A percentile compares a stretch with the other conserved stretches of the same genome.
Conservation (phyloP, 2,113 vertebrate species). For the Calidris pugnax region DNA sequence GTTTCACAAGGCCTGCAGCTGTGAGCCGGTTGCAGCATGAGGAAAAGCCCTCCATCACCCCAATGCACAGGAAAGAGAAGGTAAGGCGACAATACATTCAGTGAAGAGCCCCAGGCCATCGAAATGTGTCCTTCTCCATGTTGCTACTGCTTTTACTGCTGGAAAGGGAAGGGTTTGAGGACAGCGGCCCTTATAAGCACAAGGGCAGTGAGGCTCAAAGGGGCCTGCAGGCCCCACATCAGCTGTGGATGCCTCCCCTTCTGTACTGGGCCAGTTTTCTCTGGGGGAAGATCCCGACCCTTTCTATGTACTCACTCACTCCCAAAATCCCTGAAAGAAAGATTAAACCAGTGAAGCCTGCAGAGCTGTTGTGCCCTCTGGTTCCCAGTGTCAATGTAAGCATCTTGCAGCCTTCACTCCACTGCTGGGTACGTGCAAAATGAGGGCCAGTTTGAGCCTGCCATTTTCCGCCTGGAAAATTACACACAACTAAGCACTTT, state of each 20-base stretch:
- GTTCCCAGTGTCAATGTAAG: neutral
- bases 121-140: neutral
- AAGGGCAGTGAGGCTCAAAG: neutral
- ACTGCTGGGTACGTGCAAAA: neutral
- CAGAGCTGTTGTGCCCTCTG: neutral
- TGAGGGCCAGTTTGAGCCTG: neutral
- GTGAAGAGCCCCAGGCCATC: neutral
- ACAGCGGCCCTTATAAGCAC: neutral
- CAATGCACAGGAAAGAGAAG: slow-evolving; percentile 69
- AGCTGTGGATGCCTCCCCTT: neutral
- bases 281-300: fast-evolving
- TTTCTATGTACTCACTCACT: neutral
- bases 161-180: neutral
- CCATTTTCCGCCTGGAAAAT: neutral
- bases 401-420: neutral
- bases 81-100: slow-evolving; percentile 52
- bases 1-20: slow-evolving; percentile 14
- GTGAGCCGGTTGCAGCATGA: slow-evolving; percentile 74
- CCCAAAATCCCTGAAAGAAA: neutral
- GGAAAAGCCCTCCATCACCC: slow-evolving; percentile 64
- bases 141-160: neutral
- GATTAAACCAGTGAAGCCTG: neutral
- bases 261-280: neutral
- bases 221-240: neutral
- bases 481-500: neutral